Evolutionary conservation across 2,888 invertebrate genomes (phyloP).

Genomic region (Dolomedes plantarius): DNA sequence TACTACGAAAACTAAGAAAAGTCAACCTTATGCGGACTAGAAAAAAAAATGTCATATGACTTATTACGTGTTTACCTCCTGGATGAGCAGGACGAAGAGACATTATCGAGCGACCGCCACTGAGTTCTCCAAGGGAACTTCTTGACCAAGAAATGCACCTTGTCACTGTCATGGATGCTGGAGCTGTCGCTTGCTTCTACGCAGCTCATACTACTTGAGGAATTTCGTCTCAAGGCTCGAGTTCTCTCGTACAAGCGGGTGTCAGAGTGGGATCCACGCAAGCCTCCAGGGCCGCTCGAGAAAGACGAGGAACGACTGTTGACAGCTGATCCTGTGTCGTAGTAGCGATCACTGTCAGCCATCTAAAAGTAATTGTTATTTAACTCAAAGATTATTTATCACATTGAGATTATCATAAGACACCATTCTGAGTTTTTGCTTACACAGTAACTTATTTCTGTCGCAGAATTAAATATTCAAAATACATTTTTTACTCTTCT

Average conservation of each 20-base stretch:
- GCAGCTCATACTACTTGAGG: conserved; percentile 67
- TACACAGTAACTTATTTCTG: no score
- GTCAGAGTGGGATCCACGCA: conserved; percentile 59
- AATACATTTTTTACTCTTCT: no score
- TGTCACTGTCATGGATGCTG: conserved; percentile 64
- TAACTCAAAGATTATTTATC: no score
- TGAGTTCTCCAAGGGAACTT: conserved; percentile 42
- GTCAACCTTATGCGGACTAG: no score
- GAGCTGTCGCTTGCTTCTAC: conserved; percentile 70
- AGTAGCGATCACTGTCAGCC: conserved; percentile 65
- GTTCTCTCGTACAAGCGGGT: conserved; percentile 55
- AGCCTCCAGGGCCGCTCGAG: conserved; percentile 57
- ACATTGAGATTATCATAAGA: no score
- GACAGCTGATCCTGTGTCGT: conserved; percentile 62
- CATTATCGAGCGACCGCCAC: conserved; percentile 57
- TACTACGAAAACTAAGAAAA: no score
- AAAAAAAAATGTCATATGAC: no score
- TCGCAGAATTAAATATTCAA: no score
- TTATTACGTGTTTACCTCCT: conserved; percentile 45
- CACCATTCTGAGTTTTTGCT: no score
- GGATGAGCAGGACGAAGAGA: conserved; percentile 64
- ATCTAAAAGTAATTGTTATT: conserved; percentile 50
- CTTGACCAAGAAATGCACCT: conserved; percentile 20
- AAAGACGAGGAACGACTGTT: conserved; percentile 66
- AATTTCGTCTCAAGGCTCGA: conserved; percentile 48